These are phyloP conservation scores for Microcebus ravelobensis DNA, from an alignment of 2,113 vertebrate species.

Conservation along the genomic window DNA sequence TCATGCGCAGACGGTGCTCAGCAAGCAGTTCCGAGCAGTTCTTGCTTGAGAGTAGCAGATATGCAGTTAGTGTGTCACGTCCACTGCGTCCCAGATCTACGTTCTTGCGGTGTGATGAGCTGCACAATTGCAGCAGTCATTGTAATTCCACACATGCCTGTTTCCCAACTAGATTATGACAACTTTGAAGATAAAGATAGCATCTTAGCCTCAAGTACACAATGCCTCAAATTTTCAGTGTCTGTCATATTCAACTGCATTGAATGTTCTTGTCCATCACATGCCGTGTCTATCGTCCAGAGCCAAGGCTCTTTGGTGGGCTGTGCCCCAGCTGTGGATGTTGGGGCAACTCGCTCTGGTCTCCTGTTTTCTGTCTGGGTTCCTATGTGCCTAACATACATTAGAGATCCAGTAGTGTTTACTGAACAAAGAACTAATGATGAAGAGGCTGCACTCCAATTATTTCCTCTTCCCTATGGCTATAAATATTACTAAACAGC, in stretches of 20 bases:
- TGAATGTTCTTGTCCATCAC: not conserved
- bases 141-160: not conserved
- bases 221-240: not conserved
- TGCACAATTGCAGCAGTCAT: not conserved
- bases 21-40: not conserved
- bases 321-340: not conserved
- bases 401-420: not conserved
- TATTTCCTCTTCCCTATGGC: not conserved
- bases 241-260: not conserved
- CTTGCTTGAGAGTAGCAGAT: not conserved
- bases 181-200: not conserved
- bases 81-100: not conserved
- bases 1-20: not conserved
- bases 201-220: not conserved
- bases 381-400: not conserved
- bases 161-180: not conserved
- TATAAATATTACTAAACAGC: not conserved
- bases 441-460: not conserved
- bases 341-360: not conserved
- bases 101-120: not conserved
- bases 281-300: not conserved
- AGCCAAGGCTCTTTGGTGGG: not conserved
- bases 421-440: not conserved
- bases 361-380: not conserved
- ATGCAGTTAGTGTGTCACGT: not conserved